Percentiles rank a stretch among this genome's conserved stretches.
Evolutionary conservation across 2,797 vertebrate species (phyloP).

Genomic region (Cuniculus paca): DNA sequence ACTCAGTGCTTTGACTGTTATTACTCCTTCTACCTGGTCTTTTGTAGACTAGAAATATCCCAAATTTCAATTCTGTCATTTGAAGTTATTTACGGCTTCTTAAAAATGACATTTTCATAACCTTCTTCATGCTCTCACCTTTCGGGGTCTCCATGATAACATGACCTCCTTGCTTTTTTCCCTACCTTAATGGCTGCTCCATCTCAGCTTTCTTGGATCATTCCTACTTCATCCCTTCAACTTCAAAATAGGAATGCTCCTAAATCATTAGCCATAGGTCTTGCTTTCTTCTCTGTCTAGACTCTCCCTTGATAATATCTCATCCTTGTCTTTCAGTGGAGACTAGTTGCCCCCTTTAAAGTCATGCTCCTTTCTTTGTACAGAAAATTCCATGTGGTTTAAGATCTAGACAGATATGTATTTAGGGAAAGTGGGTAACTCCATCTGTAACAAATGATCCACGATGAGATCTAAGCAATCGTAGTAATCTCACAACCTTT

Average conservation of each 20-base stretch:
- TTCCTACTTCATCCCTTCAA: background rate
- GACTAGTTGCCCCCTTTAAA: background rate
- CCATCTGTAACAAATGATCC: background rate
- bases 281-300: background rate
- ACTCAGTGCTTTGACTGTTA: background rate
- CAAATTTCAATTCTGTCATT: background rate
- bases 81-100: background rate
- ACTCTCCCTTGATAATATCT: background rate
- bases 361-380: background rate
- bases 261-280: background rate
- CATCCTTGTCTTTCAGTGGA: background rate
- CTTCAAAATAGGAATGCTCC: background rate
- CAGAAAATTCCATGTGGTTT: background rate
- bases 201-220: background rate
- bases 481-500: background rate
- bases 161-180: background rate
- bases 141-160: background rate
- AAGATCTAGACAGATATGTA: background rate
- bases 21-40: background rate
- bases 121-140: background rate
- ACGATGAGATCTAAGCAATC: background rate
- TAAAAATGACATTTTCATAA: background rate
- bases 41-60: background rate
- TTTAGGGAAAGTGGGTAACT: background rate
- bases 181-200: background rate